These are phyloP conservation scores for Yponomeuta evonymella DNA, from an alignment of 2,888 invertebrate species.

Conservation along the genomic window DNA sequence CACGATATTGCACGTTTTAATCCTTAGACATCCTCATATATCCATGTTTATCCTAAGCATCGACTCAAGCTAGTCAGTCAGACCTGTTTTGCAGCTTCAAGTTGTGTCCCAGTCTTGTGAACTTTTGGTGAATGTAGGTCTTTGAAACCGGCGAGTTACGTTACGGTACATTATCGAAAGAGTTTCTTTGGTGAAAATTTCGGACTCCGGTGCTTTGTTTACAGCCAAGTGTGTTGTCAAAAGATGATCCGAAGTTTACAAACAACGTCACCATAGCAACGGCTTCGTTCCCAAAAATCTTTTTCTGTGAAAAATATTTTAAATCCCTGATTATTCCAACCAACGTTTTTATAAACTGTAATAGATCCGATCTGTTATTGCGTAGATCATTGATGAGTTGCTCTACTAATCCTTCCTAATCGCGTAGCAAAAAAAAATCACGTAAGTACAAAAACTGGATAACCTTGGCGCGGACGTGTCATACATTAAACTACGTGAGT, in stretches of 20 bases:
- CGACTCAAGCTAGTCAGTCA: too few species aligned
- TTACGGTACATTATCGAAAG: background rate
- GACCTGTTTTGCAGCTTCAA: background rate
- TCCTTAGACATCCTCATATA: background rate
- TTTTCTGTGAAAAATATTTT: too few species aligned
- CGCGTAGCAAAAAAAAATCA: conserved; percentile 26
- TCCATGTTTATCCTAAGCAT: background rate
- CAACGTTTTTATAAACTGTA: too few species aligned
- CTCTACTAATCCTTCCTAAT: background rate
- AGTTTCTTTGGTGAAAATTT: background rate
- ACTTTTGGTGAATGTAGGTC: background rate
- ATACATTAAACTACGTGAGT: conserved; percentile 4
- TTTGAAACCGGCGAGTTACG: background rate
- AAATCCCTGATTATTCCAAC: too few species aligned
- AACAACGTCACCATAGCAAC: background rate
- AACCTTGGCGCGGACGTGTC: conserved; percentile 35
- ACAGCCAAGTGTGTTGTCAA: background rate
- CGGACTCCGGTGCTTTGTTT: background rate
- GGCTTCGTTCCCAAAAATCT: background rate
- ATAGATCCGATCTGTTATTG: background rate
- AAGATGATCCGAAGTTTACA: background rate
- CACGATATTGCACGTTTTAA: background rate
- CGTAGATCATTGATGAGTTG: background rate
- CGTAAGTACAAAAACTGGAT: conserved; percentile 39
- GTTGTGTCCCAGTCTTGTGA: background rate